Conservation (phyloP, 2,888 invertebrate species). For the Ectemnius cavifrons region DNA sequence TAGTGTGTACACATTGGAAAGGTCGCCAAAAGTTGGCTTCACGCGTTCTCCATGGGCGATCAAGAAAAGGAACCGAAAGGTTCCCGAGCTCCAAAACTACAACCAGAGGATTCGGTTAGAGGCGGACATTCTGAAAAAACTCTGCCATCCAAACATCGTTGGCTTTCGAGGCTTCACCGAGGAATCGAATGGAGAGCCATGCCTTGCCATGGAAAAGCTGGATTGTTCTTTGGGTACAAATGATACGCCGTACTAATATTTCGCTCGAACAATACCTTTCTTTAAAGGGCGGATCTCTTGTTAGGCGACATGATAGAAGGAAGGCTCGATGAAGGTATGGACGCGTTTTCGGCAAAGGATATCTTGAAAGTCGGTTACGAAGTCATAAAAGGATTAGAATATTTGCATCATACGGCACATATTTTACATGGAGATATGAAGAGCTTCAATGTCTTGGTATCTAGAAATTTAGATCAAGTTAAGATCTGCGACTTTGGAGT, state of each 20-base stretch:
- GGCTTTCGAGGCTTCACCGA: slow-evolving; percentile 84
- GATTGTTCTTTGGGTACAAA: slow-evolving; percentile 82
- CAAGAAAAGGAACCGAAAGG: slow-evolving; percentile 84
- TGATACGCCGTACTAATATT: not conserved
- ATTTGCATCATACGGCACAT: slow-evolving; percentile 86
- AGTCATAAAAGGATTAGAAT: slow-evolving; percentile 85
- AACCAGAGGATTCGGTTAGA: slow-evolving; percentile 83
- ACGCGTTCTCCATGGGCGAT: slow-evolving; percentile 92
- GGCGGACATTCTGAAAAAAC: slow-evolving; percentile 83
- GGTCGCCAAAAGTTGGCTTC: slow-evolving; percentile 85
- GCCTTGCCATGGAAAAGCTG: slow-evolving; percentile 90
- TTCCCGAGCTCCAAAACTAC: slow-evolving; percentile 73
- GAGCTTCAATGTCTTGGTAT: slow-evolving; percentile 89
- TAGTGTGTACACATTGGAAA: slow-evolving; percentile 86
- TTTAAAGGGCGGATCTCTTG: slow-evolving; percentile 14
- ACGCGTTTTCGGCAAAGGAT: slow-evolving; percentile 82
- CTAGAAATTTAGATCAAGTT: slow-evolving; percentile 86
- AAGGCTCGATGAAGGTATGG: slow-evolving; percentile 78
- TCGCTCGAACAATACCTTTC: not conserved
- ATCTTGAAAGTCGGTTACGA: slow-evolving; percentile 85
- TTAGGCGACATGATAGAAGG: slow-evolving; percentile 85
- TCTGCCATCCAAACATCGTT: slow-evolving; percentile 90
- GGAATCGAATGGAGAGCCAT: slow-evolving; percentile 80
- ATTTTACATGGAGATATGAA: slow-evolving; percentile 91
- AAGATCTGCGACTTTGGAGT: slow-evolving; percentile 93